Conservation (phyloP, 2,888 invertebrate species). For the Hirtodrosophila duncani region DNA sequence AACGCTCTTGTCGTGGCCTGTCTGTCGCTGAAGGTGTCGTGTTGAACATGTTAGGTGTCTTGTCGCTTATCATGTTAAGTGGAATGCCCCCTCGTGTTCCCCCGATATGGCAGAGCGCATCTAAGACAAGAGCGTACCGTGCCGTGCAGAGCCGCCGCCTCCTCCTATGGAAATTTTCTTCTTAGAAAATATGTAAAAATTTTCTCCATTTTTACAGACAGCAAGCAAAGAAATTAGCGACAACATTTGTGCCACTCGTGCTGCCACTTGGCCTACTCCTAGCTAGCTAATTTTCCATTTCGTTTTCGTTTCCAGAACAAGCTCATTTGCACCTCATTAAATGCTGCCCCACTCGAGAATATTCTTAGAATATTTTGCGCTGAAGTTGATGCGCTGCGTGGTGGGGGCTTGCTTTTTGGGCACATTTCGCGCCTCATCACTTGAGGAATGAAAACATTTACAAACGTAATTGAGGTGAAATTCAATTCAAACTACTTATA, state of each 20-base stretch:
- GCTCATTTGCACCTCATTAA: slow-evolving; percentile 75
- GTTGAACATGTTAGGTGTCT: slow-evolving; percentile 73
- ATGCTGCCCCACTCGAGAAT: slow-evolving; percentile 70
- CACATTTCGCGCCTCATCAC: too few relatives aligned
- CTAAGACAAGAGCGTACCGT: too few relatives aligned
- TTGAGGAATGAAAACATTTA: too few relatives aligned
- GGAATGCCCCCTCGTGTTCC: slow-evolving; percentile 20
- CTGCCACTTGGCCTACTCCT: slow-evolving; percentile 71
- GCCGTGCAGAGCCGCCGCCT: not conserved
- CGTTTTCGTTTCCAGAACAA: slow-evolving; percentile 42
- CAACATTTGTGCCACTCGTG: not conserved
- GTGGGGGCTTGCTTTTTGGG: too few relatives aligned
- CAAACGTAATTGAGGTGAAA: too few relatives aligned
- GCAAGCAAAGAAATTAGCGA: too few relatives aligned
- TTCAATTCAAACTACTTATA: too few relatives aligned
- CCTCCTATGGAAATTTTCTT: slow-evolving; percentile 67
- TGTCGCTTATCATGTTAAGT: slow-evolving; percentile 71
- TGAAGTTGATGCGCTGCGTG: too few relatives aligned
- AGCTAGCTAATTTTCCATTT: slow-evolving; percentile 62
- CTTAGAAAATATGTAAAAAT: slow-evolving; percentile 72
- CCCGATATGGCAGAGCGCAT: too few relatives aligned
- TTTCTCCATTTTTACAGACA: slow-evolving; percentile 38
- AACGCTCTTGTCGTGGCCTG: slow-evolving; percentile 44
- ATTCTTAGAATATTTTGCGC: too few relatives aligned
- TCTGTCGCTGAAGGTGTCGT: slow-evolving; percentile 70